Base-by-base conservation (phyloP, 2,888 invertebrate genomes). In the Tetragnatha montana region DNA sequence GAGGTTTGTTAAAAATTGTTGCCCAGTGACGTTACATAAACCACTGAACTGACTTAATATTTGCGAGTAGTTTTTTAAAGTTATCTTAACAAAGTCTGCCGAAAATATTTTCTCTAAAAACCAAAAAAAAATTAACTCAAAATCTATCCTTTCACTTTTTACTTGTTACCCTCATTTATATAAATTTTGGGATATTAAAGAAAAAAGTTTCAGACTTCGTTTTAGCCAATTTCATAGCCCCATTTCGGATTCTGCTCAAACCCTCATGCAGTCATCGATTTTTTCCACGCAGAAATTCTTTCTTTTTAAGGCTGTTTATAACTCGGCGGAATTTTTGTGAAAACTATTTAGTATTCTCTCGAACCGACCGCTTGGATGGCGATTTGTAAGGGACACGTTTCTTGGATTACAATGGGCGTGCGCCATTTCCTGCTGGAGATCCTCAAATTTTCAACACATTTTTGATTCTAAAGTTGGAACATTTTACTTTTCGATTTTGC, bases 301-400 rank as follows among this genome's bases (percentile, higher is more conserved):
- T 70, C 60, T 60, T 50, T 21, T 70, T n/a, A 60, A 10, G 71
- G 71, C 83, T 76, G 47, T 83, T 83, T 83, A 76, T 49, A 49
- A 75, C 75, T 17, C 49, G 21, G 60, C 35, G 47, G 71, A 83
- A 22, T 76, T 76, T 75, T 69, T 49, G 19, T 17, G 7, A 49
- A 22, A 17, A 22, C 68, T 83, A 21, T 83, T 83, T 83, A 83
- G 69, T 83, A 83, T 83, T 83, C 83, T 21, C n/a, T n/a, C n/a
- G 8, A 21, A 17, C 21, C 0, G 73, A 47, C 75, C 71, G 71
- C 35, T 83, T n/a, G 49, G 19, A 69, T 47, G 74, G 68, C 75
- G 75, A 83, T 68, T 83, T 83, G 75, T 68, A 75, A 83, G 69
- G 75, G 73, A 60, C 83, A 76, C 83, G 76, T 75, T 47, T 8